phyloP scores from a whole-genome alignment of 2,888 invertebrate species.

The Archips crataeganus region DNA sequence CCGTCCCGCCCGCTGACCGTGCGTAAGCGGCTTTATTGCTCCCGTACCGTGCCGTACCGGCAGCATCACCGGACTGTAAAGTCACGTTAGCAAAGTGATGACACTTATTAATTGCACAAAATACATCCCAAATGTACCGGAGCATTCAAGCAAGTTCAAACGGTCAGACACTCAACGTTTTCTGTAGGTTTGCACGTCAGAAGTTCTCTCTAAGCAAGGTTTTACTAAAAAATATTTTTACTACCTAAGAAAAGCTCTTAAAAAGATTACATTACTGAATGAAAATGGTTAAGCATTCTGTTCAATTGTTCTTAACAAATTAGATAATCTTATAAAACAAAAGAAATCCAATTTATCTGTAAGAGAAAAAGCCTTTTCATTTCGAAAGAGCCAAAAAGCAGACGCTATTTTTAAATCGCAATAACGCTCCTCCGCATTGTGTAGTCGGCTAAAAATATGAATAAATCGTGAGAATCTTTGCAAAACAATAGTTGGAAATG shows the following conservation, averaged over 20 bases:
- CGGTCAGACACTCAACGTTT: background rate
- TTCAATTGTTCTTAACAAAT: conserved; percentile 33
- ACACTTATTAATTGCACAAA: background rate
- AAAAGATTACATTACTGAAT: background rate
- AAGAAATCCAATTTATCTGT: conserved; percentile 48
- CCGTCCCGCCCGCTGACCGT: conserved; percentile 60
- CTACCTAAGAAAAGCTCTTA: background rate
- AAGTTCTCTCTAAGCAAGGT: background rate
- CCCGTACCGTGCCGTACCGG: conserved; percentile 46
- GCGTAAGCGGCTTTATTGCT: conserved; percentile 71
- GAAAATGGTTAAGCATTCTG: conserved; percentile 16
- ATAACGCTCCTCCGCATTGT: conserved; percentile 69
- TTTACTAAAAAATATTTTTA: background rate
- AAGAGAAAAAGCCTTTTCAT: conserved; percentile 67
- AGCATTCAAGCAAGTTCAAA: background rate
- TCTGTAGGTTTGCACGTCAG: background rate
- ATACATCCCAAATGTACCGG: background rate
- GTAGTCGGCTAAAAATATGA: conserved; percentile 80
- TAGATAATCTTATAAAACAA: conserved; percentile 26
- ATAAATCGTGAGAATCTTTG: conserved; percentile 85
- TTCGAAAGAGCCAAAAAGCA: conserved; percentile 66
- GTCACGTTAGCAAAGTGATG: conserved; percentile 14
- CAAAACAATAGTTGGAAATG: conserved; percentile 86
- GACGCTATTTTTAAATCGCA: conserved; percentile 76
- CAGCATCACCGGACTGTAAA: conserved; percentile 34